Evolutionary conservation across 2,113 vertebrate genomes (phyloP).

Genomic region (Rhinolophus sinicus): DNA sequence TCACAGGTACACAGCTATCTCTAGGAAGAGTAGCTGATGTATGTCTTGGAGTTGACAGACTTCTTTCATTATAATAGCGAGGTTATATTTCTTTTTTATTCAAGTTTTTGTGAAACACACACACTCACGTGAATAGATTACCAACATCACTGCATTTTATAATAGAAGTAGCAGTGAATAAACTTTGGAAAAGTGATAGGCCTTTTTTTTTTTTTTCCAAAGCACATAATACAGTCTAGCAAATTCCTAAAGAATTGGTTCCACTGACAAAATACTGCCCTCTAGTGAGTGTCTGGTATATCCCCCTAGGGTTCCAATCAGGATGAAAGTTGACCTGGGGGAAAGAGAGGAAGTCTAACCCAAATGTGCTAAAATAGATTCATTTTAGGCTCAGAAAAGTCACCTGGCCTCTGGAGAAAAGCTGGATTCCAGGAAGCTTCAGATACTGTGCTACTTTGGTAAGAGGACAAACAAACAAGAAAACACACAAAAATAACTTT

Average conservation of each 20-base stretch:
- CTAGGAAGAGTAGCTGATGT: not conserved
- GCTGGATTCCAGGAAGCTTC: not conserved
- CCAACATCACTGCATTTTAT: not conserved
- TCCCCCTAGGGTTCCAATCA: not conserved
- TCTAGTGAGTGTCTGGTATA: slow-evolving; percentile 64
- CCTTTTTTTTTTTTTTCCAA: not conserved
- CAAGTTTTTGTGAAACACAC: not conserved
- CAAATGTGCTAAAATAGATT: not conserved
- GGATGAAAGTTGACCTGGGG: not conserved
- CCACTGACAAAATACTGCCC: slow-evolving; percentile 70
- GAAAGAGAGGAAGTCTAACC: too few species aligned
- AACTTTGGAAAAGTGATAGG: not conserved
- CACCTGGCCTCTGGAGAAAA: not conserved
- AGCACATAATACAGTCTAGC: not conserved
- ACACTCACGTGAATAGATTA: not conserved
- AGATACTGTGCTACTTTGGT: not conserved
- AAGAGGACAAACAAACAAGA: not conserved
- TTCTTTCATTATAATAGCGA: not conserved
- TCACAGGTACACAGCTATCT: not conserved
- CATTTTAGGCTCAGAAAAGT: not conserved
- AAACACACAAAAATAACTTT: not conserved
- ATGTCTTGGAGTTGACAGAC: not conserved
- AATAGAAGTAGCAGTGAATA: not conserved
- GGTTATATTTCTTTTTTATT: not conserved
- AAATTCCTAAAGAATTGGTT: slow-evolving; percentile 12